Conservation (phyloP, 2,888 invertebrate species). For the Sepioteuthis lessoniana region DNA sequence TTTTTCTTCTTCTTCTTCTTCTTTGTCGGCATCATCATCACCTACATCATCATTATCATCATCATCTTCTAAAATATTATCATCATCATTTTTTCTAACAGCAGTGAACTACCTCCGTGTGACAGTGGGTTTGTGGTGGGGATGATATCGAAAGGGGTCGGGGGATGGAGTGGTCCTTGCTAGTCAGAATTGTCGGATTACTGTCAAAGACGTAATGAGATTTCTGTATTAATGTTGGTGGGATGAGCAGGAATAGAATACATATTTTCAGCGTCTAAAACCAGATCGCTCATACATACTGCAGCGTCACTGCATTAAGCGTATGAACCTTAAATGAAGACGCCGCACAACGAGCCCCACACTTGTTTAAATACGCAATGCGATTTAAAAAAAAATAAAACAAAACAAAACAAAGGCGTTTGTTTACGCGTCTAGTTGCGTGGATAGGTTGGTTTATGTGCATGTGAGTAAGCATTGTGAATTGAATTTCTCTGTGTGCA, state of each 20-base stretch:
- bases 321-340: background rate
- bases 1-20: too few relatives aligned
- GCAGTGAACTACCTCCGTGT: background rate
- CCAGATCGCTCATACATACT: background rate
- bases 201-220: constrained; percentile 13
- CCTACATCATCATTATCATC: too few relatives aligned
- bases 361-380: background rate
- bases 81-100: background rate
- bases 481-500: background rate
- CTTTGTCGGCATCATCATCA: too few relatives aligned
- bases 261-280: background rate
- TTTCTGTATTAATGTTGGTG: background rate
- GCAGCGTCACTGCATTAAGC: background rate
- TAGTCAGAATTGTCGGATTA: background rate
- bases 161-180: background rate
- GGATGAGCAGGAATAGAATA: background rate
- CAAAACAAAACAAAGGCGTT: background rate
- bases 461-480: too few relatives aligned
- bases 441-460: background rate
- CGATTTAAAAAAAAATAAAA: too few relatives aligned
- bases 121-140: background rate
- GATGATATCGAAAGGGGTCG: background rate
- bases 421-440: background rate
- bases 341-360: background rate
- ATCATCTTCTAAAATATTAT: background rate